A percentile compares a stretch with the other conserved stretches of the same genome.
Conservation (phyloP, 1,140 invertebrate species). For the Maniola jurtina region DNA sequence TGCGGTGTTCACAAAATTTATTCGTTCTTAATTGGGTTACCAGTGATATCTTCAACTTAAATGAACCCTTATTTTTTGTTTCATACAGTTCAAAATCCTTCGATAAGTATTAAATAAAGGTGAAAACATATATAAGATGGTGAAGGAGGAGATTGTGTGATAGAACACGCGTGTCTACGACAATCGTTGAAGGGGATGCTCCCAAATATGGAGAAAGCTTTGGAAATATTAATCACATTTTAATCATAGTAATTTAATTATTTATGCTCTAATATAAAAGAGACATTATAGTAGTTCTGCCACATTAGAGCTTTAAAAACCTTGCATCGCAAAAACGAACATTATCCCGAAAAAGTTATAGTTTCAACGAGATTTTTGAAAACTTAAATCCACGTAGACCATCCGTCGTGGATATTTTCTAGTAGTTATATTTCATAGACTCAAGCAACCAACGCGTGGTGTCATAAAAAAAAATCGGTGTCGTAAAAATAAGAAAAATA, state of each 20-base stretch:
- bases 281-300: too few species aligned
- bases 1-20: conserved; percentile 19
- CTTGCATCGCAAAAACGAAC: too few species aligned
- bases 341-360: too few species aligned
- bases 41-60: neutral
- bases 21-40: conserved; percentile 24
- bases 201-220: conserved; percentile 35
- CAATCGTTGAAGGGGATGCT: conserved; percentile 39
- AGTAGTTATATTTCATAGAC: too few species aligned
- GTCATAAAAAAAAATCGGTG: too few species aligned
- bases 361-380: too few species aligned
- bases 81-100: conserved; percentile 21
- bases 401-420: too few species aligned
- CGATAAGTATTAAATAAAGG: conserved; percentile 3
- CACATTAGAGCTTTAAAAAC: too few species aligned
- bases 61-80: neutral
- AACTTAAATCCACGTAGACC: too few species aligned
- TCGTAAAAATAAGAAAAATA: conserved; percentile 4
- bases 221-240: conserved; percentile 2
- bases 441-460: too few species aligned
- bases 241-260: too few species aligned
- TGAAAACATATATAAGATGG: conserved; percentile 25
- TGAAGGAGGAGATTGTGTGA: conserved; percentile 50
- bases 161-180: conserved; percentile 66
- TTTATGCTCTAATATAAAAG: too few species aligned